Percentiles rank a stretch among this genome's conserved stretches.
Conservation (phyloP, 2,797 vertebrate species). For the Potorous gilbertii region DNA sequence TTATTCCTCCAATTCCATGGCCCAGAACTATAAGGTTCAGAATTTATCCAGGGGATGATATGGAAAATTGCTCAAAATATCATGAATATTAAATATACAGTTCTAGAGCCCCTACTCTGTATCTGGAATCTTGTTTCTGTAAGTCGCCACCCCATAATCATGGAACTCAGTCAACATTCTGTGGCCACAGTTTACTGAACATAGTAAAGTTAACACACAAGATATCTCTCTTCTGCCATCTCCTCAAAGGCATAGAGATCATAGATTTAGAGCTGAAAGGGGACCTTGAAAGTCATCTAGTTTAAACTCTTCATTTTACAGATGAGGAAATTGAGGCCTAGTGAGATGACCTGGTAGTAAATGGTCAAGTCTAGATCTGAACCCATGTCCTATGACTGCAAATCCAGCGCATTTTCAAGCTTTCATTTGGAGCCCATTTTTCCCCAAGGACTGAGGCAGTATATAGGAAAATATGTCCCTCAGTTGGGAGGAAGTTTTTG, state of each 20-base stretch:
- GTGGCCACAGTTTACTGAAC: background rate
- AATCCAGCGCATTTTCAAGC: background rate
- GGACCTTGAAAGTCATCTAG: background rate
- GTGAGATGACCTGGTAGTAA: background rate
- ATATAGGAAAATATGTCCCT: background rate
- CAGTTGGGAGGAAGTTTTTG: background rate
- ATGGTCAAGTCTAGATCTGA: background rate
- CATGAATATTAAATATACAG: background rate
- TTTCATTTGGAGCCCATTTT: background rate
- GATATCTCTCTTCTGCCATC: background rate
- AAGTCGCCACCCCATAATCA: background rate
- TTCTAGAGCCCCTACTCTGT: background rate
- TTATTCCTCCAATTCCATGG: background rate
- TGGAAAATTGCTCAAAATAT: background rate
- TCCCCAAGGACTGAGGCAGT: background rate
- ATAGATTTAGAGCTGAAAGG: background rate
- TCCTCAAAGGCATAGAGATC: background rate
- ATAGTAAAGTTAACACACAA: background rate
- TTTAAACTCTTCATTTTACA: background rate
- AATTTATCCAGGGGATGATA: background rate
- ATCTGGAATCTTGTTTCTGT: background rate
- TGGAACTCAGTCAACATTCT: background rate
- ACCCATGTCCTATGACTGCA: background rate
- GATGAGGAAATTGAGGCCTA: background rate
- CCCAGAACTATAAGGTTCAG: background rate